Evolutionary conservation across 2,888 invertebrate species (phyloP).

Genomic region (Terebella lapidaria): DNA sequence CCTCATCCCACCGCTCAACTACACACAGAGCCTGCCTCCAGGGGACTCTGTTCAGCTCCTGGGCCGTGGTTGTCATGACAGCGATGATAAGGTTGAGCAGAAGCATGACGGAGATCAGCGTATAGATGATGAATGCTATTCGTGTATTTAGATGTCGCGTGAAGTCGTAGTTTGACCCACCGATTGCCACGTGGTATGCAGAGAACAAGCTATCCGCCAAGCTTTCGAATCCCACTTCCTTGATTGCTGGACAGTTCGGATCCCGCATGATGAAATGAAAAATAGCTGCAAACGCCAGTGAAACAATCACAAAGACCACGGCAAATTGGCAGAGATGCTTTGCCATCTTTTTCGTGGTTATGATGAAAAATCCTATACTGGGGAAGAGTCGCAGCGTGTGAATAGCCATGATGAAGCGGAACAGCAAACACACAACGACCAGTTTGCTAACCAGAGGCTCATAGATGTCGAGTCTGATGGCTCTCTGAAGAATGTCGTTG

Average conservation of each 20-base stretch:
- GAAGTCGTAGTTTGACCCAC: background rate
- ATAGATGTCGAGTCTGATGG: background rate
- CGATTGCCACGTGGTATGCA: background rate
- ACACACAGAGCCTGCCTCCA: background rate
- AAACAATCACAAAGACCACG: background rate
- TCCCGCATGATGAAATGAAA: constrained; percentile 4
- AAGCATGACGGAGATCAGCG: background rate
- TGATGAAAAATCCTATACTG: constrained; percentile 3
- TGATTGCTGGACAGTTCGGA: background rate
- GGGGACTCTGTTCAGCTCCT: background rate
- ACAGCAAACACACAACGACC: background rate
- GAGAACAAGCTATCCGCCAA: background rate
- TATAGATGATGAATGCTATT: background rate
- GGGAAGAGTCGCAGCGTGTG: constrained; percentile 6
- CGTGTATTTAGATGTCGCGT: background rate
- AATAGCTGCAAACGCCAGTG: background rate
- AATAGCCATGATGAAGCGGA: background rate
- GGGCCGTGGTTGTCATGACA: constrained; percentile 5
- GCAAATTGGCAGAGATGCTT: background rate
- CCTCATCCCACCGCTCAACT: background rate
- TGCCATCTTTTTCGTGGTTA: constrained; percentile 4
- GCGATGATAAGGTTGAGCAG: constrained; percentile 10
- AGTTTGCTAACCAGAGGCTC: background rate
- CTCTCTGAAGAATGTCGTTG: background rate
- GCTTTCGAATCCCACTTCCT: background rate